A percentile compares a stretch with the other conserved stretches of the same genome.
phyloP scores from a whole-genome alignment of 2,113 vertebrate species.

The Manacus vitellinus region DNA sequence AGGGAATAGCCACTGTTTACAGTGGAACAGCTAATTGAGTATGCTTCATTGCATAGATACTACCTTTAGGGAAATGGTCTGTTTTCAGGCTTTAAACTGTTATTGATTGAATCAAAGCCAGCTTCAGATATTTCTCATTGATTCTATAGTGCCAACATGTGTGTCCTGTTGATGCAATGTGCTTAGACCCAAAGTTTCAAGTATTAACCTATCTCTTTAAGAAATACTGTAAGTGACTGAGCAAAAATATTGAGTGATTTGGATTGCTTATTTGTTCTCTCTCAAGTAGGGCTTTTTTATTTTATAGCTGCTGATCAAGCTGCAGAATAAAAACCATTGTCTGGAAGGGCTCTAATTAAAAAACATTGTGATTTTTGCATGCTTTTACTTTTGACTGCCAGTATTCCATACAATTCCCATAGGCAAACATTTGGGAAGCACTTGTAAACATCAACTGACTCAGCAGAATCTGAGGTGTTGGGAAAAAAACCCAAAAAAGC shows the following conservation, averaged over 20 bases:
- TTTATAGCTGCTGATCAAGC: background rate
- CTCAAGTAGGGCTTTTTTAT: background rate
- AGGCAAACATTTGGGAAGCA: background rate
- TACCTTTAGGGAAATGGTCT: background rate
- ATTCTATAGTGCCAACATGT: background rate
- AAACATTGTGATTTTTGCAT: background rate
- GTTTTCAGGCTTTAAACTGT: background rate
- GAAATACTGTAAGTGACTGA: background rate
- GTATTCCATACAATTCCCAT: background rate
- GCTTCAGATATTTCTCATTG: background rate
- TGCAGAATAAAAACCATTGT: background rate
- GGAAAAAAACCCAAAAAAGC: background rate
- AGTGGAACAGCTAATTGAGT: background rate
- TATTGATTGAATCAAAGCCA: background rate
- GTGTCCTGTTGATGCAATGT: background rate
- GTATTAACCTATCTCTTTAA: background rate
- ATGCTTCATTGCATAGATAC: background rate
- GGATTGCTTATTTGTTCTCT: background rate
- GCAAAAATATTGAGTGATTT: background rate
- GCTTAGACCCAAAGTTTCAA: background rate
- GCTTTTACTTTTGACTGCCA: background rate
- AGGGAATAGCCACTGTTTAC: background rate
- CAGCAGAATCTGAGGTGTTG: background rate
- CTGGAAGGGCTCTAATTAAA: background rate
- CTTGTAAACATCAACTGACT: background rate